Conservation (phyloP, 2,113 vertebrate genomes). For the Neogale vison region DNA sequence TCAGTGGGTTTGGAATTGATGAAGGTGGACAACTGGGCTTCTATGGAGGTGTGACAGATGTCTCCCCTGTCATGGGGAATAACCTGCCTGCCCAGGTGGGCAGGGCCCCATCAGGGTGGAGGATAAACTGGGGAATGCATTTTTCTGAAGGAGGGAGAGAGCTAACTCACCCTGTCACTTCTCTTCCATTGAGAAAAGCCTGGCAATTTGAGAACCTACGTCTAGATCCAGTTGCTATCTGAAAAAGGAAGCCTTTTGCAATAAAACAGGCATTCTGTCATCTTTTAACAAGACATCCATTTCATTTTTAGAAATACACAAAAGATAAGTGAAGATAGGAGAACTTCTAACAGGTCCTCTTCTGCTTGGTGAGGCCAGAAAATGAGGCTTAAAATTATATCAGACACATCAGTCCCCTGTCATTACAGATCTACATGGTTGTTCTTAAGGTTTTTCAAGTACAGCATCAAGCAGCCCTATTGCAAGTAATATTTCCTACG, state of each 20-base stretch:
- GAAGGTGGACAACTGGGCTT: not conserved
- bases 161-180: constrained; percentile 47
- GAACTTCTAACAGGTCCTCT: not conserved
- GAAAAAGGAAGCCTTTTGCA: constrained; percentile 44
- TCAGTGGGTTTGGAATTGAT: not conserved
- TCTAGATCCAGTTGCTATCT: constrained; percentile 35
- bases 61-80: not conserved
- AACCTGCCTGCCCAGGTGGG: not conserved
- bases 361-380: constrained; percentile 15
- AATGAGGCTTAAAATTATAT: not conserved
- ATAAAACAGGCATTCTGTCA: constrained; percentile 58
- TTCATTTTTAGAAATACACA: constrained; percentile 55
- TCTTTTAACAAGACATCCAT: constrained; percentile 64
- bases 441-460: not conserved
- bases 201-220: constrained; percentile 35
- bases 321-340: constrained; percentile 40
- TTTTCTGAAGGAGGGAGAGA: not conserved
- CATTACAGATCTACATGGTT: constrained; percentile 1
- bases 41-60: not conserved
- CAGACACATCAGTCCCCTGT: not conserved
- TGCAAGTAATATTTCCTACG: not conserved
- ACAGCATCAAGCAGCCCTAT: not conserved
- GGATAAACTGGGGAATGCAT: not conserved
- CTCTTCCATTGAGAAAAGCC: not conserved
- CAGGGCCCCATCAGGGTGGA: not conserved